These are phyloP conservation scores for Centropyge bicolor DNA, from an alignment of 2,797 vertebrate species.

Conservation along the genomic window DNA sequence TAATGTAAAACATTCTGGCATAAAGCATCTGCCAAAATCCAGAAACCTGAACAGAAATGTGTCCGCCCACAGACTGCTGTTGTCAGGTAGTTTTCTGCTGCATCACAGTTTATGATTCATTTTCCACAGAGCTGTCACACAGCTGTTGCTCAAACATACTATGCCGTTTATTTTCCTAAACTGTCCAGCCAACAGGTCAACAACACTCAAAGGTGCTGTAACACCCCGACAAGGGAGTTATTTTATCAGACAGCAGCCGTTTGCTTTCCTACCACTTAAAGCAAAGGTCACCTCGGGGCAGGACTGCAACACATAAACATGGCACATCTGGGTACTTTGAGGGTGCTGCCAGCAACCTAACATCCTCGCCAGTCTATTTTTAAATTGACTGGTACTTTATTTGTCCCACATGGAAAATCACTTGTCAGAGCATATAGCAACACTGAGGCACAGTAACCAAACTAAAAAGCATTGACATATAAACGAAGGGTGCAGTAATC, in stretches of 20 bases:
- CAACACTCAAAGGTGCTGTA: slow-evolving; percentile 59
- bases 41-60: not conserved
- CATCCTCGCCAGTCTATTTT: slow-evolving; percentile 37
- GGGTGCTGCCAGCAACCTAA: slow-evolving; percentile 38
- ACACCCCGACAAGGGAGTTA: slow-evolving; percentile 55
- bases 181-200: slow-evolving; percentile 61
- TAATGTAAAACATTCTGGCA: slow-evolving; percentile 9
- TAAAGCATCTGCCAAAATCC: not conserved
- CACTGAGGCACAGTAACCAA: slow-evolving; percentile 12
- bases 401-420: slow-evolving; percentile 38
- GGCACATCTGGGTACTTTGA: slow-evolving; percentile 61
- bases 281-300: slow-evolving; percentile 58
- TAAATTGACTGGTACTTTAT: slow-evolving; percentile 39
- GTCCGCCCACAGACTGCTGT: not conserved
- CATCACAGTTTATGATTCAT: slow-evolving; percentile 21
- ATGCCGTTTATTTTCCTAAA: slow-evolving; percentile 63
- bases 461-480: slow-evolving; percentile 3
- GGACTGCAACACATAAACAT: slow-evolving; percentile 51
- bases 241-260: slow-evolving; percentile 58
- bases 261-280: slow-evolving; percentile 62
- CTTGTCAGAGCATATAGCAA: slow-evolving; percentile 41
- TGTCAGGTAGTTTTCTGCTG: slow-evolving; percentile 20
- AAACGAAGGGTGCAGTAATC: slow-evolving; percentile 13
- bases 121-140: slow-evolving; percentile 26
- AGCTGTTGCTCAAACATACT: slow-evolving; percentile 51